Base-by-base conservation (phyloP, 1,140 invertebrate species). In the Macrostomum lignano region DNA sequence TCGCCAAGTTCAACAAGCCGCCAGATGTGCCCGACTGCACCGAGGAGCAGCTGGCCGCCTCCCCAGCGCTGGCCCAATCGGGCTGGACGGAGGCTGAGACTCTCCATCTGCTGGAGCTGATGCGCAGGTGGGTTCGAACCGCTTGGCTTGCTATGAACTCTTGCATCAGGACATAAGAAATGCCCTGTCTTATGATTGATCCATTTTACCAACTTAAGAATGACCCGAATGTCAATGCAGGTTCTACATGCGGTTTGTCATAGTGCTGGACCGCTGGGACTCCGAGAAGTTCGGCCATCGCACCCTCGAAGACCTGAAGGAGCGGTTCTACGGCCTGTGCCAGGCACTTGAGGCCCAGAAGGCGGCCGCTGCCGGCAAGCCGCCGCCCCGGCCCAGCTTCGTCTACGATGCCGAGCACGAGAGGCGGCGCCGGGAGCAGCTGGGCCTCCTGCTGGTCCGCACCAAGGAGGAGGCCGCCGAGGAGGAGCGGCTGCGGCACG, bases 351-450 rank as follows among this genome's bases (percentile, higher is more conserved):
- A n/a, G n/a, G n/a, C n/a, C n/a, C n/a, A n/a, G n/a, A n/a, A n/a
- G n/a, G n/a, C n/a, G n/a, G n/a, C n/a, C n/a, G n/a, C n/a, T n/a
- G n/a, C n/a, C n/a, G n/a, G n/a, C n/a, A n/a, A n/a, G n/a, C n/a
- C n/a, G n/a, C n/a, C n/a, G n/a, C n/a, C n/a, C n/a, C n/a, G n/a
- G n/a, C n/a, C n/a, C n/a, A n/a, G 72, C 14, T 74, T 73, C 45
- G 65, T 66, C 11, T 96, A 76, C 62, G 86, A 96, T 62, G 76
- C 72, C 17, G 82, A 91, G 44, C 81, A 94, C 58, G 86, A 96
- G 51, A 68, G 71, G 39, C 68, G 72, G 37, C 64, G 88, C 30
- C 93, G 94, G 52, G 74, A 84, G 51, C 88, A 96, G 49, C 53
- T 96, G 1, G 71, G 71, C 31, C 74, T 79, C 51, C 59, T 93